Evolutionary conservation across 2,888 invertebrate species (phyloP), one percentile per base, ranked within the genome.

Genomic region (Rhodophaea formosa): DNA sequence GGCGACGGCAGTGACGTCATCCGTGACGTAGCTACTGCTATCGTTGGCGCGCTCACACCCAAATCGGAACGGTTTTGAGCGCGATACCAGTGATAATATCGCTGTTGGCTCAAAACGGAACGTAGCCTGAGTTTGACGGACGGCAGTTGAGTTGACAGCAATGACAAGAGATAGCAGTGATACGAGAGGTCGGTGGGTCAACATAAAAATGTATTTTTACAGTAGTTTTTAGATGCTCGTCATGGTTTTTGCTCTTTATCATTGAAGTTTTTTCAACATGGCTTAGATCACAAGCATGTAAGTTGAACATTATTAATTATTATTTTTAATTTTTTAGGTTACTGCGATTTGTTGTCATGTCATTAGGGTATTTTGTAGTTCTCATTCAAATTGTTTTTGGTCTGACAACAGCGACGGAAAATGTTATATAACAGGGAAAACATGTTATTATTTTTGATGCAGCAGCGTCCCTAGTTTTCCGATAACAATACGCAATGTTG

Each of bases 241-340:
- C 83, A 86, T 88, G 87, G 86, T 82, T 80, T 88, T 87, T 86
- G 86, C 87, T 87, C 86, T 80, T 82, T 84, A 68, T 70, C 68
- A 75, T 73, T 64, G 69, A 63, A 73, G 67, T 65, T 74, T 73
- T 62, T 70, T 69, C 70, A 75, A 59, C 71, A 80, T 80, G 78
- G 79, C 75, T 80, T 79, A 78, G 65, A 78, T 75, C 78, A 63
- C 65, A 67, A 77, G 84, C 82, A 82, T 84, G 87, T 87, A 84
- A 86, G 86, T 82, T 74, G 56, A 58, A 61, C 59, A 62, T 66
- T 35, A 56, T 52, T 57, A 49, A 43, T 56, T 49, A 35, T 54
- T 17, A 52, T 59, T 53, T 61, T 53, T 61, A 58, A 60, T 58
- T 54, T 59, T 52, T 52, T 61, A 71, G 65, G 68, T 69, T 70